These are phyloP conservation scores for Bombus waltoni DNA, from an alignment of 1,140 invertebrate species.

Conservation along the genomic window DNA sequence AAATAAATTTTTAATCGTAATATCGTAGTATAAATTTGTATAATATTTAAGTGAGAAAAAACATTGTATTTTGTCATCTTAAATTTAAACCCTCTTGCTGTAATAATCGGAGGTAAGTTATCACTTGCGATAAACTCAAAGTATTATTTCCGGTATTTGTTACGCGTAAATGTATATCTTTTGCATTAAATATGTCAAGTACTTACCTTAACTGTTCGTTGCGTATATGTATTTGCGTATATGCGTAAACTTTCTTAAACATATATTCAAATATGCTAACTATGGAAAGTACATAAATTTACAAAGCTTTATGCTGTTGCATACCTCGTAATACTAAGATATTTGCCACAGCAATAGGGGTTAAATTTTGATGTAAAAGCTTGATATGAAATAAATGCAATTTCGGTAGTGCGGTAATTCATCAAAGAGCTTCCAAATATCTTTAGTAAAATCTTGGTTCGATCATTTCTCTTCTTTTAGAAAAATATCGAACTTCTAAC, in stretches of 20 bases:
- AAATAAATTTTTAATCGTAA: neutral
- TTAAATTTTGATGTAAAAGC: neutral
- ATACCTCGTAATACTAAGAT: neutral
- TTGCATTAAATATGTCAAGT: neutral
- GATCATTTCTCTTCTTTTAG: conserved; percentile 5
- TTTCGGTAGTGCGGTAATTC: conserved; percentile 5
- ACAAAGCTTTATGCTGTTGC: neutral
- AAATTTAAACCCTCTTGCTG: conserved; percentile 7
- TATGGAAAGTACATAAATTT: conserved; percentile 3
- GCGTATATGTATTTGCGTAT: neutral
- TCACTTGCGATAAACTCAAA: neutral
- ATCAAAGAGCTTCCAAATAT: conserved; percentile 12
- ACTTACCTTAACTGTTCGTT: neutral
- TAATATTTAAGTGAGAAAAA: neutral
- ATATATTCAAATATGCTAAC: neutral
- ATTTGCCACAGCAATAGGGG: conserved; percentile 11
- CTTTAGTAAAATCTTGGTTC: neutral
- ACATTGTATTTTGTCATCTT: neutral
- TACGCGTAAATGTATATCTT: neutral
- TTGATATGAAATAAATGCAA: conserved; percentile 31
- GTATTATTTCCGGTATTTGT: neutral
- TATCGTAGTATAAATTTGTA: neutral
- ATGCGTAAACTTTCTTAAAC: neutral
- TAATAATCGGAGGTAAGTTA: neutral
- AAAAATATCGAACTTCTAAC: conserved; percentile 43